Evolutionary conservation across 2,888 invertebrate species (phyloP).

Genomic region (Dicroscelio sp.): DNA sequence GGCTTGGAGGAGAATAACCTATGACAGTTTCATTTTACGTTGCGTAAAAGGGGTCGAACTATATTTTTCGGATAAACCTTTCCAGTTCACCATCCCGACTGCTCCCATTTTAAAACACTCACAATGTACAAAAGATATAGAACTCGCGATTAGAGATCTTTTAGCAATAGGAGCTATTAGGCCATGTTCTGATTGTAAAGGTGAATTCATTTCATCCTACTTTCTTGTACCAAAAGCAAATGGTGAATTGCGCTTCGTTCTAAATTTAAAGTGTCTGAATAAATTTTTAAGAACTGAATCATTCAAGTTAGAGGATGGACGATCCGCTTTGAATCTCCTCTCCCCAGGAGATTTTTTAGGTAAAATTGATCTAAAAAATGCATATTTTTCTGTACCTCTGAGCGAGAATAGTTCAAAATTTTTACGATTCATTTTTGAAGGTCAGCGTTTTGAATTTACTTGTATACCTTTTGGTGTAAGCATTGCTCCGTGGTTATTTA

Average conservation of each 20-base stretch:
- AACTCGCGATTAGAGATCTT: conserved; percentile 1
- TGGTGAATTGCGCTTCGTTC: background rate
- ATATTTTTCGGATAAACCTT: background rate
- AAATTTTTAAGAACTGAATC: background rate
- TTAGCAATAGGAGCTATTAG: background rate
- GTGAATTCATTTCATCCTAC: conserved; percentile 10
- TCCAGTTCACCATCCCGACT: background rate
- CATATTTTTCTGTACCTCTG: conserved; percentile 9
- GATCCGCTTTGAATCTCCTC: background rate
- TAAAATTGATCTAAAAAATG: conserved; percentile 12
- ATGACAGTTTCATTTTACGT: background rate
- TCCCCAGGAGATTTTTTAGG: background rate
- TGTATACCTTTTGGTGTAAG: conserved; percentile 1
- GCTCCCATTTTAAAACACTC: background rate
- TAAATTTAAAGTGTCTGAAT: conserved; percentile 2
- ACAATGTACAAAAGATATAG: background rate
- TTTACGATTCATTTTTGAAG: conserved; percentile 3
- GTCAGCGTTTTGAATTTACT: background rate
- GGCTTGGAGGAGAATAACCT: background rate
- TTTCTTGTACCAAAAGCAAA: background rate
- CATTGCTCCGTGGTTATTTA: background rate
- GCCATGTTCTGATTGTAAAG: background rate
- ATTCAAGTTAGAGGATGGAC: conserved; percentile 12
- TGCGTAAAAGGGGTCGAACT: background rate
- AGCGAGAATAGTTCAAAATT: background rate